phyloP scores from a whole-genome alignment of 2,113 vertebrate genomes.

The Jacana jacana region DNA sequence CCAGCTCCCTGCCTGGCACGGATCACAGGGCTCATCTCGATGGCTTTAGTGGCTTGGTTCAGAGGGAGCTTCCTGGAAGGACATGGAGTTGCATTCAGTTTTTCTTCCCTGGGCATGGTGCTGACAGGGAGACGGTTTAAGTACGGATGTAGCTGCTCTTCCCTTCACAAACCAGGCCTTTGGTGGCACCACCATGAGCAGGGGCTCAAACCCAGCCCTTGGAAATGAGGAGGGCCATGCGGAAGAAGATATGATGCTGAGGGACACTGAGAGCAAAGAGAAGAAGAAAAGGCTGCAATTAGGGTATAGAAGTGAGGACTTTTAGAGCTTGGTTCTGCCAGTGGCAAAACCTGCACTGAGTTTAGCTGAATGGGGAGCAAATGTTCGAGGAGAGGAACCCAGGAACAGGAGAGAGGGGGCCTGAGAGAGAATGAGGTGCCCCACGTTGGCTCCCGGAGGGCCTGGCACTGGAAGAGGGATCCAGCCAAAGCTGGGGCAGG shows the following conservation, averaged over 20 bases:
- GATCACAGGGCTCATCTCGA: background rate
- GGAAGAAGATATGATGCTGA: background rate
- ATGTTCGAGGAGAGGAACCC: background rate
- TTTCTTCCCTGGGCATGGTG: background rate
- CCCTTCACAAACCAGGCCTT: background rate
- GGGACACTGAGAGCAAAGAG: background rate
- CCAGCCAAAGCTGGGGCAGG: background rate
- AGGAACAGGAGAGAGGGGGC: background rate
- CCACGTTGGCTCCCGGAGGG: background rate
- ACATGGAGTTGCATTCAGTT: background rate
- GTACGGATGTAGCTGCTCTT: background rate
- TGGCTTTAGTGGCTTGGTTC: no score
- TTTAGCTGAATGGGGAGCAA: background rate
- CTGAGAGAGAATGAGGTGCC: background rate
- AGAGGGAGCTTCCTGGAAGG: background rate
- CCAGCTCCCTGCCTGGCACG: background rate
- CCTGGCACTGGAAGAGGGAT: background rate
- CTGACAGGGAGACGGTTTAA: background rate
- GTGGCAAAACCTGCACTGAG: background rate
- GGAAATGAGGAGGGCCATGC: background rate
- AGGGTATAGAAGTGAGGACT: background rate
- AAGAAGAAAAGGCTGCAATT: background rate
- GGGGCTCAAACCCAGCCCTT: background rate
- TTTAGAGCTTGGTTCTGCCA: background rate
- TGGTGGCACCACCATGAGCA: accelerated